Base-by-base conservation (phyloP, 2,888 invertebrate species). In the Pyrgus malvae region DNA sequence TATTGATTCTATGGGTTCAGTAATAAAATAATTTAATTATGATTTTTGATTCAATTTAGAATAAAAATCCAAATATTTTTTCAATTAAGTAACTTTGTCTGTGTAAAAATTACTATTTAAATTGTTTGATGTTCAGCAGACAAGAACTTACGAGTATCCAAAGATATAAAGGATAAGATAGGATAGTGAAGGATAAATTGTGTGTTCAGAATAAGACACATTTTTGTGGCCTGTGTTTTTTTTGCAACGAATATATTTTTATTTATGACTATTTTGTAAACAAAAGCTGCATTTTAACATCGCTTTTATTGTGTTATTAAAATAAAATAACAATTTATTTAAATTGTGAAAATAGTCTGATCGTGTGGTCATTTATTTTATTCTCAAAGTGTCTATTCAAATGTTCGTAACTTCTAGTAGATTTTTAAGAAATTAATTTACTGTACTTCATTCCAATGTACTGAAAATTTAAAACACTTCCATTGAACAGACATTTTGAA, bases 31-130 rank as follows among this genome's bases (percentile, higher is more conserved):
- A n/a, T n/a, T n/a, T n/a, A n/a, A n/a, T n/a, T n/a, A n/a, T n/a
- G n/a, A n/a, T n/a, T n/a, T n/a, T n/a, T n/a, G n/a, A n/a, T n/a
- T n/a, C n/a, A n/a, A n/a, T n/a, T n/a, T n/a, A n/a, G n/a, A n/a
- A 37, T 4, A 17, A 37, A 31, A 31, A 50, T 50, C 35, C 42
- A 51, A 44, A 44, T 51, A 25, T 51, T 44, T 12, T 27, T 51
- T 44, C 51, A 35, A 69, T 67, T 68, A 68, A 69, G 65, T 8
- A 11, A 8, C 4, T 9, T 37, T 25, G 62, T 66, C 65, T 76
- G 65, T 74, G 68, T 78, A 78, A 72, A 76, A 70, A 51, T 51
- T 76, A 75, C 70, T 72, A 67, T 78, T 76, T 68, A 76, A 66
- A 35, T 70, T 69, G 66, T 70, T 64, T 64, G 64, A 65, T 56